Conservation (phyloP, 2,113 vertebrate species). For the Pitta sordida region DNA sequence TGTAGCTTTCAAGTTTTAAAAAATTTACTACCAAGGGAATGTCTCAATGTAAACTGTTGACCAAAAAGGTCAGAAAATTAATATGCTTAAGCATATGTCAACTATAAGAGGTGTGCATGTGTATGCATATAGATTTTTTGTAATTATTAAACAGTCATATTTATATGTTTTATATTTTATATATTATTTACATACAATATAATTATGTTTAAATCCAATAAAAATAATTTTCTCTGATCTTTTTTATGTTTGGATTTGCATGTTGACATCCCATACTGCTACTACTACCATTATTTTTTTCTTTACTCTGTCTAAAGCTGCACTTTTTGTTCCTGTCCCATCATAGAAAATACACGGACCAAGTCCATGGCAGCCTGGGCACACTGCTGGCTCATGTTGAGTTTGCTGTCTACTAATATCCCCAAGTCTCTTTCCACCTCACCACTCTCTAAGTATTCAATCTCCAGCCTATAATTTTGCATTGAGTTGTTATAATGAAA, state of each 20-base stretch:
- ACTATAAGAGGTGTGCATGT: not conserved
- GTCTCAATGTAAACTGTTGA: not conserved
- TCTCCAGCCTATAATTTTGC: no score
- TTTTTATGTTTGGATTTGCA: not conserved
- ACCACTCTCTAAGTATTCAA: no score
- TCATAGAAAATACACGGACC: not conserved
- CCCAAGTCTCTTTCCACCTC: no score
- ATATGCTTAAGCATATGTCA: not conserved
- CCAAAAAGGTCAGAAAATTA: not conserved
- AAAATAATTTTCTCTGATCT: not conserved
- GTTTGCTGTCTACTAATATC: no score
- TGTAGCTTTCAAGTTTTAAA: not conserved
- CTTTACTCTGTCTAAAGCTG: not conserved
- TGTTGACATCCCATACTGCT: not conserved
- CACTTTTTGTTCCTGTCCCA: not conserved
- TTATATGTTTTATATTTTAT: not conserved
- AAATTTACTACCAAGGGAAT: not conserved
- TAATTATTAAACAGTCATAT: no score
- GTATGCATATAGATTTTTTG: no score
- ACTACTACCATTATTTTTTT: not conserved
- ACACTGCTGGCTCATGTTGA: not conserved
- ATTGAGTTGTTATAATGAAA: no score
- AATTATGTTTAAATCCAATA: not conserved
- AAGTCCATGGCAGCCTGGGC: no score
- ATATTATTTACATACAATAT: not conserved